Evolutionary conservation across 2,113 vertebrate genomes (phyloP).

Genomic region (Recurvirostra avosetta): DNA sequence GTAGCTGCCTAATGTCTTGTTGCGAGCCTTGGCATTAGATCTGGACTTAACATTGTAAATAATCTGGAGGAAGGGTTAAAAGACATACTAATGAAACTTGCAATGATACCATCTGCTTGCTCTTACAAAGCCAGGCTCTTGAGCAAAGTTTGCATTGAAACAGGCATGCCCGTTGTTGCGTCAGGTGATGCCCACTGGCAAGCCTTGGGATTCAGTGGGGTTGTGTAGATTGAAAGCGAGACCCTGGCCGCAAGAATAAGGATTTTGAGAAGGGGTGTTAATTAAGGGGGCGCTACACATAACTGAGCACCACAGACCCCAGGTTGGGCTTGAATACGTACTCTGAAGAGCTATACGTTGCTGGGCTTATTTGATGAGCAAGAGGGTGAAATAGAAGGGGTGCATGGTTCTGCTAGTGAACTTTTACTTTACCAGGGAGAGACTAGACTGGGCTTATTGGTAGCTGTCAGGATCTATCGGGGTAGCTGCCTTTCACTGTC

Average conservation of each 20-base stretch:
- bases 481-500: neutral
- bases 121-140: neutral
- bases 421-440: neutral
- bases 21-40: neutral
- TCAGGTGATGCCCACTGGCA: neutral
- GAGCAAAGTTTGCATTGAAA: neutral
- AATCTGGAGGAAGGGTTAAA: neutral
- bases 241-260: neutral
- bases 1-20: neutral
- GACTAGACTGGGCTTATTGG: neutral
- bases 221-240: neutral
- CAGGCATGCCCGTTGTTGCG: neutral
- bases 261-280: neutral
- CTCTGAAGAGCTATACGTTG: neutral
- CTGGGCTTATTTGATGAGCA: neutral
- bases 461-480: neutral
- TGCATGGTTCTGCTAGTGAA: neutral
- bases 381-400: neutral
- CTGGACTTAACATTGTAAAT: neutral
- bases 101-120: neutral
- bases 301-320: neutral
- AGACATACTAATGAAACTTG: neutral
- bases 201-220: neutral
- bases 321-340: fast-evolving
- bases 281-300: neutral